A percentile compares a stretch with the other conserved stretches of the same genome.
Evolutionary conservation across 2,888 invertebrate species (phyloP).

Genomic region (Cephus runcator): DNA sequence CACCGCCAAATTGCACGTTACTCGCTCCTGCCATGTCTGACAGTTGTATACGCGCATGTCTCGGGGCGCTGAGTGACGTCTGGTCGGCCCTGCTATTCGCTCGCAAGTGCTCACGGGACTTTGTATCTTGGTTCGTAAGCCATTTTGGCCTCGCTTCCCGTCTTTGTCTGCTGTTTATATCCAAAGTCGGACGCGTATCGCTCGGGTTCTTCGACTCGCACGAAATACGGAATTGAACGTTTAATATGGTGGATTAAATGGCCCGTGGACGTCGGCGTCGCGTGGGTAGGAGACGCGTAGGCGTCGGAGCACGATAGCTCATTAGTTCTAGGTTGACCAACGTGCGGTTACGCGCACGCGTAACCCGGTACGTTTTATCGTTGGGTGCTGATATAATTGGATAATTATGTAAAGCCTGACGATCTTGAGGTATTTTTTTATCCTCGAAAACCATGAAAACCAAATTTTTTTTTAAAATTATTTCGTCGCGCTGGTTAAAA

Average conservation of each 20-base stretch:
- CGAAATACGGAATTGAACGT: not conserved
- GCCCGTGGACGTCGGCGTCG: not conserved
- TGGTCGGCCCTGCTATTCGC: not conserved
- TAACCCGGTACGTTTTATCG: not conserved
- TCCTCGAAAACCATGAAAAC: not conserved
- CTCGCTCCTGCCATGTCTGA: not conserved
- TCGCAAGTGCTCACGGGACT: not conserved
- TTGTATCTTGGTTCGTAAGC: not conserved
- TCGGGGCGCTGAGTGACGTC: not conserved
- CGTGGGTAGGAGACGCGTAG: not conserved
- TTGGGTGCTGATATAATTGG: not conserved
- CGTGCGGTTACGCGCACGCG: not conserved
- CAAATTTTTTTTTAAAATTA: too few relatives aligned
- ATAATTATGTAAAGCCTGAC: not conserved
- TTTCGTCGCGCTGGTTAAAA: not conserved
- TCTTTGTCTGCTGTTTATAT: not conserved
- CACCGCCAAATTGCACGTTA: not conserved
- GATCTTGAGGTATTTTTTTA: not conserved
- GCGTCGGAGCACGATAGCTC: constrained; percentile 28
- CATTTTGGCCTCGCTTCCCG: not conserved
- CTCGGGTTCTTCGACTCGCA: not conserved
- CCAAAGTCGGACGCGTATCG: not conserved
- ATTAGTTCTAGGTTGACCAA: constrained; percentile 32
- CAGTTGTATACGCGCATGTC: not conserved
- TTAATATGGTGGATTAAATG: not conserved